These are phyloP conservation scores for Acipenser transmontanus DNA, from an alignment of 2,797 vertebrate genomes.

Conservation along the genomic window DNA sequence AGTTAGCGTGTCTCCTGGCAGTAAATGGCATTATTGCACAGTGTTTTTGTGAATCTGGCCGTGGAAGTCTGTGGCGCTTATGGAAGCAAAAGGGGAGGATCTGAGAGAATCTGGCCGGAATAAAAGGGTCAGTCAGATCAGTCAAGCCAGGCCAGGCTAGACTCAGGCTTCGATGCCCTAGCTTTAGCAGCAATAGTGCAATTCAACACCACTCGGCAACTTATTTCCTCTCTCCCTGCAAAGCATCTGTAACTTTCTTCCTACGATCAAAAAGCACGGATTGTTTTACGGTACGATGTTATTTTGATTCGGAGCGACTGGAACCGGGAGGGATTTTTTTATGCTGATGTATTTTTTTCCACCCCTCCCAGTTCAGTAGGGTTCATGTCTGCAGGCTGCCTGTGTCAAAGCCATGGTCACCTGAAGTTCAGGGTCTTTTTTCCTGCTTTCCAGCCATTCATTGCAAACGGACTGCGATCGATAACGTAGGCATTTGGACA, in stretches of 20 bases:
- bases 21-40: conserved; percentile 36
- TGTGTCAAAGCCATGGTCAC: conserved; percentile 81
- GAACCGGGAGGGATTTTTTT: conserved; percentile 33
- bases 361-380: conserved; percentile 55
- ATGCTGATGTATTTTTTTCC: conserved; percentile 30
- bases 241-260: conserved; percentile 73
- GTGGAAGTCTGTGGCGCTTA: conserved; percentile 54
- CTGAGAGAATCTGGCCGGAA: conserved; percentile 74
- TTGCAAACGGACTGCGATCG: conserved; percentile 79
- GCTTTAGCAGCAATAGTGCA: conserved; percentile 42
- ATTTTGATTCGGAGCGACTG: conserved; percentile 38
- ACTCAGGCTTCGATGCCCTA: conserved; percentile 63
- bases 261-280: conserved; percentile 32
- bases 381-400: conserved; percentile 58
- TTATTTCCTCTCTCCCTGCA: conserved; percentile 49
- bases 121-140: conserved; percentile 86
- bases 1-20: conserved; percentile 65
- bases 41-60: conserved; percentile 47
- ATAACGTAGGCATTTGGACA: conserved; percentile 52
- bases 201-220: conserved; percentile 49
- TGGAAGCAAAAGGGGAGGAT: conserved; percentile 60
- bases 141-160: conserved; percentile 58
- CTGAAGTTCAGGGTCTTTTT: conserved; percentile 84
- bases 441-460: conserved; percentile 57
- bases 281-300: conserved; percentile 30